These are phyloP conservation scores for Clarias batrachus DNA, from an alignment of 2,113 vertebrate genomes.

Conservation along the genomic window DNA sequence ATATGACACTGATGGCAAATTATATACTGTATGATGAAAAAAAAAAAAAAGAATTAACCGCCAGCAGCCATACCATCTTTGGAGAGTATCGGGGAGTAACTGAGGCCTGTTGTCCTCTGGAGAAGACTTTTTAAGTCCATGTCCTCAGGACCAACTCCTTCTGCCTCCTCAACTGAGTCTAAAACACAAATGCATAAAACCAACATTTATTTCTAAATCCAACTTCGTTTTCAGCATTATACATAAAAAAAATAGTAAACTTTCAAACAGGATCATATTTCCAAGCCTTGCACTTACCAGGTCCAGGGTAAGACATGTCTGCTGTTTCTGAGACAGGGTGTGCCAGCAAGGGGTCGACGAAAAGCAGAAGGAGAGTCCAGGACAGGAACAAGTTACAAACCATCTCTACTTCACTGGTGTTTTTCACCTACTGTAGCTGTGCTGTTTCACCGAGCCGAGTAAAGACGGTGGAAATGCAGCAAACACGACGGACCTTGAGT, in stretches of 20 bases:
- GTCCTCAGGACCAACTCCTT: constrained; percentile 58
- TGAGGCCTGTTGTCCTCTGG: constrained; percentile 60
- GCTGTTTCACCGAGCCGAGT: background rate
- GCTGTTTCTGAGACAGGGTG: constrained; percentile 71
- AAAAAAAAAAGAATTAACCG: background rate
- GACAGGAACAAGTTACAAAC: constrained; percentile 64
- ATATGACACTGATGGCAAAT: background rate
- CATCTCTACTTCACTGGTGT: constrained; percentile 54
- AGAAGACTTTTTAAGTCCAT: constrained; percentile 62
- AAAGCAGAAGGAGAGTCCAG: constrained; percentile 68
- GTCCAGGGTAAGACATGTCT: constrained; percentile 67
- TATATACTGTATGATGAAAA: background rate
- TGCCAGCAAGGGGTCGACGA: constrained; percentile 61
- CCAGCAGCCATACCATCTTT: constrained; percentile 64
- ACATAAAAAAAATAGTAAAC: background rate
- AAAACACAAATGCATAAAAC: background rate
- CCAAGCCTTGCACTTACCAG: constrained; percentile 58
- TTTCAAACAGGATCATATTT: background rate
- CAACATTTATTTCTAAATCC: background rate
- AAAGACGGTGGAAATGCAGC: background rate
- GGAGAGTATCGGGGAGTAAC: constrained; percentile 62
- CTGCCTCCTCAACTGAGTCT: constrained; percentile 64
- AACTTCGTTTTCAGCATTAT: background rate
- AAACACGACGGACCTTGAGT: constrained; percentile 13
- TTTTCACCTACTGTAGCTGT: background rate